Evolutionary conservation across 2,888 invertebrate species (phyloP), one percentile per base, ranked within the genome.

Genomic region (Stenichneumon culpator): DNA sequence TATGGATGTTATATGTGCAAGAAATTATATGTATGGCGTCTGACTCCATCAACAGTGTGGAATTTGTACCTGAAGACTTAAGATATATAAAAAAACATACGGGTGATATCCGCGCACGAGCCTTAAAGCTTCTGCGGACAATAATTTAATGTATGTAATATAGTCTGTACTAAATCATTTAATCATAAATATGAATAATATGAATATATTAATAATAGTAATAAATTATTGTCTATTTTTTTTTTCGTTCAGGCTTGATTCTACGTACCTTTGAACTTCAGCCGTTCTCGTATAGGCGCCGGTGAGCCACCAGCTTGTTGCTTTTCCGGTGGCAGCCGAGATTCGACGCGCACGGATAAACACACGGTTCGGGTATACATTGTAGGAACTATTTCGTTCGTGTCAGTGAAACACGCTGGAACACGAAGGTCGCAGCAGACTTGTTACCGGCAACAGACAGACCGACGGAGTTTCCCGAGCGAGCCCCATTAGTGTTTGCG

Each of bases 321-420:
- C 57, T 57, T 57, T 25, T 57, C 57, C 57, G 57, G 22, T 4
- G 25, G 57, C 4, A 57, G 57, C 11, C 54, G 22, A 54, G 54
- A 54, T 19, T 57, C 22, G 57, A 11, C 11, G 14, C 25, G 14
- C 57, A 57, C 22, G 22, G 14, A 57, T 22, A 25, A 22, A 16
- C 39, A 77, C 11, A 19, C 44, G 14, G 3, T 47, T 5, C 39
- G 22, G 22, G 0, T 25, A n/a, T 36, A 60, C 28, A 25, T 28
- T 22, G 68, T 70, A 63, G 52, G 50, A 63, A 52, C 63, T 22
- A 52, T 32, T 39, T 52, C 50, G 70, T 72, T 79, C 70, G 57
- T 79, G 36, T 63, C 63, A 69, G 44, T 19, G 78, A 47, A 69
- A 79, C 72, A 79, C 63, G 78, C 57, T 25, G 2, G n/a, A 65